Evolutionary conservation across 2,888 invertebrate genomes (phyloP).

Genomic region (Caenorhabditis sp.): DNA sequence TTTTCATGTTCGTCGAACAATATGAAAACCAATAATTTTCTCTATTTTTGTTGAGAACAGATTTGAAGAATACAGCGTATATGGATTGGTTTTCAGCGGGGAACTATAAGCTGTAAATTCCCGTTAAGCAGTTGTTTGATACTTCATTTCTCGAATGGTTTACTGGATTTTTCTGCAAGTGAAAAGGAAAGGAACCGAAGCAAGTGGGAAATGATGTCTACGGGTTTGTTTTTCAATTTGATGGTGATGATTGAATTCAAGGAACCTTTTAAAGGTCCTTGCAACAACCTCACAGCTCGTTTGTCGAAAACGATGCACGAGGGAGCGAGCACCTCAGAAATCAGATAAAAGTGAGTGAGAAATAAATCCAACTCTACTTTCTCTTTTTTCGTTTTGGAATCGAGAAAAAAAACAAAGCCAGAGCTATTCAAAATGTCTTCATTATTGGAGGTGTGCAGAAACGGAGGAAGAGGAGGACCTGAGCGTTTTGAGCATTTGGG

Average conservation of each 20-base stretch:
- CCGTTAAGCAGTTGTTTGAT: constrained; percentile 36
- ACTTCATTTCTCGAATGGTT: constrained; percentile 12
- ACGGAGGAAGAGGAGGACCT: background rate
- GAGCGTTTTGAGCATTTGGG: constrained; percentile 9
- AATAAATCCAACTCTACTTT: too few species aligned
- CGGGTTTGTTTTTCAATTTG: constrained; percentile 5
- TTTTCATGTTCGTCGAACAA: background rate
- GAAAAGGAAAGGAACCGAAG: constrained; percentile 27
- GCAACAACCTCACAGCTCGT: constrained; percentile 7
- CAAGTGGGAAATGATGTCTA: constrained; percentile 43
- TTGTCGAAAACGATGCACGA: constrained; percentile 1
- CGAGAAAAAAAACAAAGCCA: too few species aligned
- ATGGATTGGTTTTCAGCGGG: constrained; percentile 25
- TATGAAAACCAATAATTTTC: background rate
- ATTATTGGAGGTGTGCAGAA: constrained; percentile 22
- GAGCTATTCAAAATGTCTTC: background rate
- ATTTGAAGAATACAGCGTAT: background rate
- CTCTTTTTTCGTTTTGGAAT: background rate
- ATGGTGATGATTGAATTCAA: constrained; percentile 39
- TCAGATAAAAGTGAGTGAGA: constrained; percentile 25
- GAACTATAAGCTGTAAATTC: constrained; percentile 35
- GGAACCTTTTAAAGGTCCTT: constrained; percentile 14
- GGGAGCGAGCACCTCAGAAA: constrained; percentile 20
- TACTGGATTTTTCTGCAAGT: too few species aligned
- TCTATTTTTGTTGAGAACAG: background rate